Base-by-base conservation (phyloP, 2,888 invertebrate species). In the Zhuqinia jingwanae region DNA sequence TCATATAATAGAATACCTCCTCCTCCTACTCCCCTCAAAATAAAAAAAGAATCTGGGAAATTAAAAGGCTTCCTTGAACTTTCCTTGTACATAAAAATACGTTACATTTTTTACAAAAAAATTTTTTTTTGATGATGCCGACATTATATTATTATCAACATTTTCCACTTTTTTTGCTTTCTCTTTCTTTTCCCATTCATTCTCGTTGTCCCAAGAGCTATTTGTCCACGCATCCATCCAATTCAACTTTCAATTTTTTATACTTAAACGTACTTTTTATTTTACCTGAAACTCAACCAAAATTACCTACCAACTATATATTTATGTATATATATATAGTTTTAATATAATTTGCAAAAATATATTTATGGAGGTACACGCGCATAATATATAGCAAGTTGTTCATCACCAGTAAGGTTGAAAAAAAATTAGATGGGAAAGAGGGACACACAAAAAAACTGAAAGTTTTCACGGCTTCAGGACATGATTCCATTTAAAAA, bases 141-240 rank as follows among this genome's bases (percentile, higher is more conserved):
- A 76, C 82, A 75, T 83, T 75, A n/a, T n/a, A n/a, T 73, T 50
- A 25, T 73, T 50, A 50, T 50, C 50, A 22, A 50, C n/a, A 3
- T 2, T 50, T 75, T 30, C 53, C 53, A 27, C 36, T 27, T 53
- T 75, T 75, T 13, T 60, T 53, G 17, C 65, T 36, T 47, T 53
- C 17, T 30, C 60, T 70, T 82, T 73, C 11, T 76, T 70, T 56
- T 15, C 30, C 36, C 70, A 25, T 77, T 56, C 75, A 77, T 56
- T 45, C n/a, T n/a, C n/a, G n/a, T n/a, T 45, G 15, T 60, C 78
- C 85, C 60, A 60, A 27, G 22, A 73, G 85, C 78, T 78, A 85
- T 85, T 73, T 84, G 68, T 84, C 84, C 78, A 84, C 27, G 60
- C 78, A 84, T 47, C 82, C 82, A 76, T 65, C 17, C 63, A 65